A percentile compares a stretch with the other conserved stretches of the same genome.
Evolutionary conservation across 2,113 vertebrate species (phyloP).

Genomic region (Oreochromis niloticus): DNA sequence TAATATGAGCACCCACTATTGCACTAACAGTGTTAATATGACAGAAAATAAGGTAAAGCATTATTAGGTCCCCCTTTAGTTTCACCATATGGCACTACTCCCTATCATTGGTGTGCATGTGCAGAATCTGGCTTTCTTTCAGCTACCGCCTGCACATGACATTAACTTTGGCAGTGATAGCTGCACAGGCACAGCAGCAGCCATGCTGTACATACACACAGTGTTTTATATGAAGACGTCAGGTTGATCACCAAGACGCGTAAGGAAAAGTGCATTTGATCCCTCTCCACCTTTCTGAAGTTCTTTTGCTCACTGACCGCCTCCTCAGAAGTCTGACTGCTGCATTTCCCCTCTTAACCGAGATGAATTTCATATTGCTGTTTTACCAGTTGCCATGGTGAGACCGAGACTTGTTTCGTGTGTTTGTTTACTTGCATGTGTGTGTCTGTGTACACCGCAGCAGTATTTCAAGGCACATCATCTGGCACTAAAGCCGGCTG

Average conservation of each 20-base stretch:
- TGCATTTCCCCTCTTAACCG: background rate
- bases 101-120: background rate
- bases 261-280: background rate
- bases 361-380: conserved; percentile 22
- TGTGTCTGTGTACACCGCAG: background rate
- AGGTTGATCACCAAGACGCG: background rate
- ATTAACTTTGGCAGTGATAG: background rate
- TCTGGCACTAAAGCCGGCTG: conserved; percentile 12
- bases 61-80: background rate
- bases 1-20: fast-evolving
- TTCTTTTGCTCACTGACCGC: background rate
- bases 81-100: background rate
- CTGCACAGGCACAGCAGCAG: background rate
- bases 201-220: background rate
- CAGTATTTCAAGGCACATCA: conserved; percentile 28
- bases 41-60: background rate
- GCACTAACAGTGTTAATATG: background rate
- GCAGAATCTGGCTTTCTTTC: background rate
- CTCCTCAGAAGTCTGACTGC: background rate
- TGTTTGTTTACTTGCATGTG: conserved; percentile 21
- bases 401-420: conserved; percentile 5
- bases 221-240: background rate
- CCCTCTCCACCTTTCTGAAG: background rate
- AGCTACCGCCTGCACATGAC: conserved; percentile 12
- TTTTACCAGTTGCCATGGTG: conserved; percentile 54